Conservation (phyloP, 2,888 invertebrate genomes). For the Lissocephala sabroskyi region DNA sequence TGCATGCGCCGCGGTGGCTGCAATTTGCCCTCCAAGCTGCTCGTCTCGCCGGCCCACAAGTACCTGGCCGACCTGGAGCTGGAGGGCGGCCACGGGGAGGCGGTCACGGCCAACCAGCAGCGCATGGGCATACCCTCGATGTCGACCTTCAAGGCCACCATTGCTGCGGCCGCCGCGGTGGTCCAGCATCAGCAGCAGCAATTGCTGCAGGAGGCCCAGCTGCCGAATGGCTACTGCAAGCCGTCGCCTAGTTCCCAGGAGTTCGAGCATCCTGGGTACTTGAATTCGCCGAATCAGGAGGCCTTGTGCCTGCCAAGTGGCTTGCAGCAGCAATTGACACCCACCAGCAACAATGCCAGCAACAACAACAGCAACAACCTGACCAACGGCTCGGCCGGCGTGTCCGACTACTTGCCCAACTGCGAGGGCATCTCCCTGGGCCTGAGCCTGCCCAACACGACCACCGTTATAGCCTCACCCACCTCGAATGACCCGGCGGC, state of each 20-base stretch:
- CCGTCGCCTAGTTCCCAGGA: conserved; percentile 70
- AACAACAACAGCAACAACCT: conserved; percentile 31
- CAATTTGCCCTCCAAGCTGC: conserved; percentile 64
- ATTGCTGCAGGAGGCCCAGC: conserved; percentile 44
- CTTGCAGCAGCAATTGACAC: conserved; percentile 30
- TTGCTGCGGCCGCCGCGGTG: conserved; percentile 55
- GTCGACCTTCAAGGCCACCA: conserved; percentile 70
- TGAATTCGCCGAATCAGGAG: conserved; percentile 69
- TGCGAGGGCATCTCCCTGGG: conserved; percentile 41
- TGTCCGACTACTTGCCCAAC: conserved; percentile 50
- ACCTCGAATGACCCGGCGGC: conserved; percentile 21
- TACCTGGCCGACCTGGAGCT: conserved; percentile 68
- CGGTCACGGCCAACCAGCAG: conserved; percentile 39
- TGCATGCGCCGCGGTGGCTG: conserved; percentile 75
- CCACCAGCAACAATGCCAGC: conserved; percentile 33
- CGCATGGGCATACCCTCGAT: conserved; percentile 71
- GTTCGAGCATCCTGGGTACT: conserved; percentile 63
- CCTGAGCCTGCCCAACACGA: conserved; percentile 16
- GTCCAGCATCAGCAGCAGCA: conserved; percentile 35
- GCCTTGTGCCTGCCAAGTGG: conserved; percentile 38
- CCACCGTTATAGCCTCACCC: conserved; percentile 20
- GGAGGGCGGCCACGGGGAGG: conserved; percentile 25
- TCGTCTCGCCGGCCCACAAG: conserved; percentile 69
- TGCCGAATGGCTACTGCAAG: conserved; percentile 72
- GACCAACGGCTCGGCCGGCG: conserved; percentile 19